phyloP scores from a whole-genome alignment of 2,888 invertebrate species.

The Microctonus hyperodae region DNA sequence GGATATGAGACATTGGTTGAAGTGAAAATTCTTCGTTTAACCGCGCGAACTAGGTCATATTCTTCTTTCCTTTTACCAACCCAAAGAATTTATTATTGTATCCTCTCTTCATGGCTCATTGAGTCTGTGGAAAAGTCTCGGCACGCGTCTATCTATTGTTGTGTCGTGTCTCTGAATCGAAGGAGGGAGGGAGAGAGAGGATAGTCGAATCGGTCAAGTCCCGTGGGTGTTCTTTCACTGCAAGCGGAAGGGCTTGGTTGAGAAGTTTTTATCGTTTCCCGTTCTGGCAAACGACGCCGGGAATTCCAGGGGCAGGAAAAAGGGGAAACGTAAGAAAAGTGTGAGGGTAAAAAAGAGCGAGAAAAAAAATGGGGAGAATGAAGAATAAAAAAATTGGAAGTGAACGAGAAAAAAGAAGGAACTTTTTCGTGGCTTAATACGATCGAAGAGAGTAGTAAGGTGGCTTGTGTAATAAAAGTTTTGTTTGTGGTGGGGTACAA shows the following conservation, averaged over 20 bases:
- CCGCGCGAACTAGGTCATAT: conserved; percentile 16
- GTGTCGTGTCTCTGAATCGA: conserved; percentile 13
- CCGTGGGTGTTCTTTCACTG: conserved; percentile 24
- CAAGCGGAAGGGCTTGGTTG: conserved; percentile 24
- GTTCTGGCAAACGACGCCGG: conserved; percentile 40
- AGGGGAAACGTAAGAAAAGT: background rate
- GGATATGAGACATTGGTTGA: background rate
- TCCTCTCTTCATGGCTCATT: conserved; percentile 18
- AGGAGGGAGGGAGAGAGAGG: background rate
- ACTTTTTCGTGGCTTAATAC: conserved; percentile 40
- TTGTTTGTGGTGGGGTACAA: conserved; percentile 14
- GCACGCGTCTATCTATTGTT: conserved; percentile 24
- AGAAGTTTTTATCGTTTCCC: conserved; percentile 42
- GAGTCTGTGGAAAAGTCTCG: conserved; percentile 25
- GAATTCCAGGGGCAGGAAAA: conserved; percentile 8
- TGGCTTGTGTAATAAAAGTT: conserved; percentile 41
- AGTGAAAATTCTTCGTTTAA: conserved; percentile 5
- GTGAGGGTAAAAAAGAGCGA: background rate
- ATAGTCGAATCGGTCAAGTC: conserved; percentile 25
- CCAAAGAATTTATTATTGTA: conserved; percentile 18
- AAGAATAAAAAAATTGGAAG: conserved; percentile 20
- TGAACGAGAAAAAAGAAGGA: conserved; percentile 23
- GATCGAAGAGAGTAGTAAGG: conserved; percentile 35
- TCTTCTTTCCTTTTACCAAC: background rate
- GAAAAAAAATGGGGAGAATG: background rate